Base-by-base conservation (phyloP, 1,140 invertebrate genomes). In the Chlorops oryzae region DNA sequence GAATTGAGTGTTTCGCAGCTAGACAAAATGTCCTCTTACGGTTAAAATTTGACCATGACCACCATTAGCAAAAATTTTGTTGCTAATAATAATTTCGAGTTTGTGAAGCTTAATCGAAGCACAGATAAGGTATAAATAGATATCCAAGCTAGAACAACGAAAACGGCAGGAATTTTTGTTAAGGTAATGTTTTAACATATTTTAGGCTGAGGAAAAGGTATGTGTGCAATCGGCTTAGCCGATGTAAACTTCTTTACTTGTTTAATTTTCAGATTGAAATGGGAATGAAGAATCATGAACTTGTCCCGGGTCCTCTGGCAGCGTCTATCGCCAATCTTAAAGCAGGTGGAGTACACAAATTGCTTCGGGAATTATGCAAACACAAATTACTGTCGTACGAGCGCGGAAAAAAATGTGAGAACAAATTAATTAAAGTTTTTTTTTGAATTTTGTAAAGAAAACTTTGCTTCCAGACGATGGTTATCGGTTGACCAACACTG, bases 201-300 rank as follows among this genome's bases (percentile, higher is more conserved):
- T n/a, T n/a, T n/a, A n/a, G n/a, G n/a, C n/a, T n/a, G n/a, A n/a
- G n/a, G n/a, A n/a, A n/a, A n/a, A n/a, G n/a, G n/a, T n/a, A n/a
- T n/a, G n/a, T n/a, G n/a, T n/a, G n/a, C n/a, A n/a, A n/a, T n/a
- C n/a, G n/a, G n/a, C n/a, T n/a, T n/a, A n/a, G n/a, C n/a, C n/a
- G n/a, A n/a, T n/a, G n/a, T n/a, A n/a, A n/a, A n/a, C 12, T 32
- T 10, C 13, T 38, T 51, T 34, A 40, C 17, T 37, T 17, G n/a
- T 52, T n/a, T n/a, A n/a, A 50, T 65, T 73, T 63, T 43, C 59
- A 95, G 91, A 87, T 99, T 73, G 96, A 99, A 80, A 98, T 98
- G 95, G 96, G 96, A 9, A 97, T 98, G 93, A 97, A 96, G 70
- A 99, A 99, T 72, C 96, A 99, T 66, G 96, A 99, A 74, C 73